A percentile compares a stretch with the other conserved stretches of the same genome.
These are phyloP conservation scores for Lagocephalus sceleratus DNA, from an alignment of 2,797 vertebrate species.

Conservation along the genomic window DNA sequence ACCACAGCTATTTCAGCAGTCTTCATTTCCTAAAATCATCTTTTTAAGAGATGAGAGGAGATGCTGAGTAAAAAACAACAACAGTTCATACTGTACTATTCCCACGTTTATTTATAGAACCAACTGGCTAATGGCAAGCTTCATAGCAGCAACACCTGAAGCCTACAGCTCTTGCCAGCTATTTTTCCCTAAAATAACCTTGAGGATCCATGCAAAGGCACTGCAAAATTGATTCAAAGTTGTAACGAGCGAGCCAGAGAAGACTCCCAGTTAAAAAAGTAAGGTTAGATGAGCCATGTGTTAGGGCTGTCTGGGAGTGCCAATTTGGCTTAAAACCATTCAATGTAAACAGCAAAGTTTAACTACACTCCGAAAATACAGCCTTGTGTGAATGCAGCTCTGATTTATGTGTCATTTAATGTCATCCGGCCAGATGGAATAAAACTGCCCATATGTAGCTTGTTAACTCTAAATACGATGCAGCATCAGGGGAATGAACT, in stretches of 20 bases:
- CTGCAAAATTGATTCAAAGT: constrained; percentile 47
- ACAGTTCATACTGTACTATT: constrained; percentile 18
- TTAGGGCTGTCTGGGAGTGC: constrained; percentile 19
- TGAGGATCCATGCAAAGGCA: constrained; percentile 40
- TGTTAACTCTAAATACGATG: background rate
- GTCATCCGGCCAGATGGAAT: constrained; percentile 4
- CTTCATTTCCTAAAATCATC: constrained; percentile 10
- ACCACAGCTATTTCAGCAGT: constrained; percentile 29
- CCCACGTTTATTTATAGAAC: constrained; percentile 46
- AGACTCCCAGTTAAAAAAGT: constrained; percentile 43
- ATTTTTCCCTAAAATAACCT: constrained; percentile 54
- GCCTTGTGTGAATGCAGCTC: too few relatives aligned
- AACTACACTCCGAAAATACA: background rate
- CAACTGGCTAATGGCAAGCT: constrained; percentile 35
- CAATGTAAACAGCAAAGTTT: background rate
- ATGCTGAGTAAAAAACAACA: constrained; percentile 14
- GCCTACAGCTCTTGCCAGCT: constrained; percentile 43
- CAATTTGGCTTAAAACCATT: constrained; percentile 13
- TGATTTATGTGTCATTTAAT: too few relatives aligned
- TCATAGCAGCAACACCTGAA: constrained; percentile 44
- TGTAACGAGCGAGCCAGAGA: constrained; percentile 34
- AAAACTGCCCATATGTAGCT: constrained; percentile 5
- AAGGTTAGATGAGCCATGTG: constrained; percentile 34
- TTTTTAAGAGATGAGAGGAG: constrained; percentile 16
- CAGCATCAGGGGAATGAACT: background rate